phyloP scores from a whole-genome alignment of 2,797 vertebrate species.

The Rhyacichthys aspro region DNA sequence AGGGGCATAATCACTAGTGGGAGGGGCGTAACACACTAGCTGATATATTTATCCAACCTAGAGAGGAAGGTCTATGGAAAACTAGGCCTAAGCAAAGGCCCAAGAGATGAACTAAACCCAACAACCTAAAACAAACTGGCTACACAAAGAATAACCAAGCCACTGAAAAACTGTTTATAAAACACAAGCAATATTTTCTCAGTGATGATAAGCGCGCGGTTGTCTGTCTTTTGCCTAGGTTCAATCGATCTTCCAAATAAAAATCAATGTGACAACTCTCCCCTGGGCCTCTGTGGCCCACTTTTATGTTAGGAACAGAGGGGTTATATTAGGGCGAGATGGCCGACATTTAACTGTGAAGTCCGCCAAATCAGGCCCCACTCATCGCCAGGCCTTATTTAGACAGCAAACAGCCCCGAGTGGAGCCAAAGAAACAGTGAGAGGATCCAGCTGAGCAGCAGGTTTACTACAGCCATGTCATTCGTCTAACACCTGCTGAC shows the following conservation, averaged over 20 bases:
- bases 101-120: constrained; percentile 49
- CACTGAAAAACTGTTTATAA: too few relatives aligned
- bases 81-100: constrained; percentile 57
- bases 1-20: constrained; percentile 63
- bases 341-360: constrained; percentile 63
- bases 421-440: constrained; percentile 26
- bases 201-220: constrained; percentile 44
- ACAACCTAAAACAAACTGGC: constrained; percentile 38
- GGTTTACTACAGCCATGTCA: too few relatives aligned
- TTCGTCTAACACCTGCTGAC: too few relatives aligned
- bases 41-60: constrained; percentile 64
- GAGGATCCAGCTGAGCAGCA: not conserved
- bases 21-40: constrained; percentile 63
- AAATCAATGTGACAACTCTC: constrained; percentile 71
- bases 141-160: too few relatives aligned
- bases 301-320: constrained; percentile 60
- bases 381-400: constrained; percentile 44
- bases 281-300: constrained; percentile 63
- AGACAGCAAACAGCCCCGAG: constrained; percentile 35
- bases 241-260: constrained; percentile 65
- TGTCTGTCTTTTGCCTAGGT: constrained; percentile 52
- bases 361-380: constrained; percentile 52
- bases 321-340: constrained; percentile 70
- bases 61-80: constrained; percentile 63
- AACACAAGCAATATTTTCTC: constrained; percentile 36